Evolutionary conservation across 2,113 vertebrate genomes (phyloP).

Genomic region (Sakesphorus luctuosus): DNA sequence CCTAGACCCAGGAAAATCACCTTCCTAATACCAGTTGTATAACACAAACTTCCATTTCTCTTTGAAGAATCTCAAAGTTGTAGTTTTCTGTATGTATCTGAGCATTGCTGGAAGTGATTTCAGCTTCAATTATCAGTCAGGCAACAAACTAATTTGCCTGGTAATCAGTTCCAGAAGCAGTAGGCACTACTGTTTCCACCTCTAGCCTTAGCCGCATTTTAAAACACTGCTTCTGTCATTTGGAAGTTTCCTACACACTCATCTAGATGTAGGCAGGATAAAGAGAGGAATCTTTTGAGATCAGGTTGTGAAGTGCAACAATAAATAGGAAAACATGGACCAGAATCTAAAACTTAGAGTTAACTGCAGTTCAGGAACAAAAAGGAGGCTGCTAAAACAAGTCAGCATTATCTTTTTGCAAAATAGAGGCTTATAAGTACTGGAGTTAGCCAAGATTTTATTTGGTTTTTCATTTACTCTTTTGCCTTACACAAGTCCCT

Average conservation of each 20-base stretch:
- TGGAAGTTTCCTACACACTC: neutral
- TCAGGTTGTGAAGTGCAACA: neutral
- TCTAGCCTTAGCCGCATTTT: neutral
- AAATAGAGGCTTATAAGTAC: neutral
- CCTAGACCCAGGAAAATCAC: neutral
- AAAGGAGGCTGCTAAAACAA: neutral
- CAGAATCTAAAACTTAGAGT: neutral
- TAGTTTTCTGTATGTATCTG: neutral
- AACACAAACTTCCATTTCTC: neutral
- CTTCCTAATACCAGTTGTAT: neutral
- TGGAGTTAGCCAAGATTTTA: neutral
- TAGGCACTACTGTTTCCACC: neutral
- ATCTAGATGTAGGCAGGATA: neutral
- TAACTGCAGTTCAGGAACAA: neutral
- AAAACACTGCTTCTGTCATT: neutral
- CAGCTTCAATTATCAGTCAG: neutral
- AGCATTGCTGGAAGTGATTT: neutral
- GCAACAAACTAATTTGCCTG: neutral
- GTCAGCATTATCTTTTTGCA: neutral
- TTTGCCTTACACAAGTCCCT: neutral
- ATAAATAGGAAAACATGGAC: neutral
- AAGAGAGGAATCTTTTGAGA: neutral
- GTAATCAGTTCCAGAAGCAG: neutral
- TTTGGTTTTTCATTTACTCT: neutral
- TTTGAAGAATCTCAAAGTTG: neutral